Base-by-base conservation (phyloP, 2,888 invertebrate species). In the Clistopyga incitator region DNA sequence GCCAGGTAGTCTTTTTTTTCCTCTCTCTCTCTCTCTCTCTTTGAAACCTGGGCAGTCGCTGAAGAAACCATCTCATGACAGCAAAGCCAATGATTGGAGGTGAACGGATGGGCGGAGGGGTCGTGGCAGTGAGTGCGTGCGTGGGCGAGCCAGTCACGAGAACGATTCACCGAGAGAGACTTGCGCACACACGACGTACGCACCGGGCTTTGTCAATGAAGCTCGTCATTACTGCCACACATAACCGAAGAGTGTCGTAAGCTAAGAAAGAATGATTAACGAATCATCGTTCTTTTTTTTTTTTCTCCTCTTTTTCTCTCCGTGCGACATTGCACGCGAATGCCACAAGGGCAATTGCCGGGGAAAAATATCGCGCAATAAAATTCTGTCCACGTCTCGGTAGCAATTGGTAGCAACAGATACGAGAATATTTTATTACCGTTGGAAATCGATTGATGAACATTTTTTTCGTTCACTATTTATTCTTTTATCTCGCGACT, bases 81-180 rank as follows among this genome's bases (percentile, higher is more conserved):
- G 10, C 42, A 20, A 20, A 52, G 20, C 11, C 45, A 65, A 67
- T 47, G 68, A 29, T 8, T n/a, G 68, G 25, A 68, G 25, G 68
- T 10, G 47, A 80, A 59, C 54, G 74, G 50, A 72, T 64, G 75
- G 54, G 70, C 64, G 81, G 78, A 52, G 80, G 34, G 38, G 59
- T 34, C 42, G 56, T 72, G 59, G 65, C 78, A 52, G n/a, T n/a
- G 70, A 59, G 71, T 61, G 50, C 29, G 25, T 45, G 80, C 77
- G 79, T 80, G 83, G 77, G 80, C 25, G 67, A 68, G 38, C 11
- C 18, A 72, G 72, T 80, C 83, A 80, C 83, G 79, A 77, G 83
- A 52, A 71, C 79, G 78, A 75, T 78, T 82, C 64, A 59, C 54
- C 45, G 76, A 54, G 25, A 54, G 25, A 56, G 67, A 56, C 59